These are phyloP conservation scores for Drosophila crucigera DNA, from an alignment of 2,888 invertebrate species.

Conservation along the genomic window DNA sequence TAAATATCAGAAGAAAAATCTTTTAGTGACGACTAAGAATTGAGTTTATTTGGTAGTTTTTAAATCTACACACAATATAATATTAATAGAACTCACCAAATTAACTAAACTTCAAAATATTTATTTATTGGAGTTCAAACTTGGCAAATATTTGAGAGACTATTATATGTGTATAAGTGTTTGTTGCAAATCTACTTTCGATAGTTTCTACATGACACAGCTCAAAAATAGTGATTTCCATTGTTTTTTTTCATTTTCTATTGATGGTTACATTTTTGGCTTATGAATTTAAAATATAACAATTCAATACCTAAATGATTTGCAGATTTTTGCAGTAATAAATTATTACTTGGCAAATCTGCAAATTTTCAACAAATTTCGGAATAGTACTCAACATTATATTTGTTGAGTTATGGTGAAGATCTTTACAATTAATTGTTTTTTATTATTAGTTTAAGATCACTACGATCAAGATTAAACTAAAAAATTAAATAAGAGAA, in stretches of 20 bases:
- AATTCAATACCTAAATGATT: neutral
- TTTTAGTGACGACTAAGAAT: neutral
- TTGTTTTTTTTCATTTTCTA: neutral
- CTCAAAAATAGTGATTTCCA: neutral
- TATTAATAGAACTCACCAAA: neutral
- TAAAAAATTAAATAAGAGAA: neutral
- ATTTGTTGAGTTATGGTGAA: neutral
- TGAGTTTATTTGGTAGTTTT: neutral
- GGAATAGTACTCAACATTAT: neutral
- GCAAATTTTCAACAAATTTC: neutral
- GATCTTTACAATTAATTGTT: neutral
- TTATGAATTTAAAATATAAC: neutral
- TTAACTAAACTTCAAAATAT: neutral
- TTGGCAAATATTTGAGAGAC: neutral
- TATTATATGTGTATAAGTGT: neutral
- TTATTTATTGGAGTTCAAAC: neutral
- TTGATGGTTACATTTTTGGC: neutral
- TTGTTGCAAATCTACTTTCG: neutral
- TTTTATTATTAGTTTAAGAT: neutral
- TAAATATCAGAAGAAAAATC: neutral
- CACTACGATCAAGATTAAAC: neutral
- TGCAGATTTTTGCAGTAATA: neutral
- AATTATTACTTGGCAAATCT: neutral
- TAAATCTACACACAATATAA: neutral
- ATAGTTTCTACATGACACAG: neutral